These are phyloP conservation scores for Agonopterix alstromeriana DNA, from an alignment of 2,888 invertebrate genomes.

Conservation along the genomic window DNA sequence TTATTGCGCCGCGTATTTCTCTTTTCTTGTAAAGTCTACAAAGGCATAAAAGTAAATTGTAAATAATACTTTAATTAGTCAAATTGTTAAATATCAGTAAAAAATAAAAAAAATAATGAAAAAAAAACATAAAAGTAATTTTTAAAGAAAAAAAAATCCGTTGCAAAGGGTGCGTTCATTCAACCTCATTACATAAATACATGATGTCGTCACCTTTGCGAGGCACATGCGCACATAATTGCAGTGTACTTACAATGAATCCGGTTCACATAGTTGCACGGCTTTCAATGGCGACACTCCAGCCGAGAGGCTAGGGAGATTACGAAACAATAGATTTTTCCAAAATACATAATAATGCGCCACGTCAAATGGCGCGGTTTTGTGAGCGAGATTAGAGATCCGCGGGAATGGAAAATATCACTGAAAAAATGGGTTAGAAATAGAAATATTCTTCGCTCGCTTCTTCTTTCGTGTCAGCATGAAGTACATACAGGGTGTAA, in stretches of 20 bases:
- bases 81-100: too few species aligned
- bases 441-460: too few species aligned
- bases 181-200: slow-evolving; percentile 50
- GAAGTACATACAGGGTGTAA: too few species aligned
- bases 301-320: slow-evolving; percentile 59
- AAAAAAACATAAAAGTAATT: neutral
- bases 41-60: too few species aligned
- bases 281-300: slow-evolving; percentile 50
- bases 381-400: slow-evolving; percentile 55
- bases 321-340: slow-evolving; percentile 72
- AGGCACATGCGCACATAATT: slow-evolving; percentile 39
- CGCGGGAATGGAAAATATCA: slow-evolving; percentile 11
- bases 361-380: slow-evolving; percentile 66
- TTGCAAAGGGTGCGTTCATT: slow-evolving; percentile 21
- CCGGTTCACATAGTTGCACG: slow-evolving; percentile 35
- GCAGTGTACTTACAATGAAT: slow-evolving; percentile 24
- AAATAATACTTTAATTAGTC: too few species aligned
- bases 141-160: neutral
- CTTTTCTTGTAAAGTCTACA: too few species aligned
- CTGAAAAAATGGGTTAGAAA: too few species aligned
- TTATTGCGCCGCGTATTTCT: too few species aligned
- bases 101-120: too few species aligned
- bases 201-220: slow-evolving; percentile 48
- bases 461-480: too few species aligned
- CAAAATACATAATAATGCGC: slow-evolving; percentile 74